These are phyloP conservation scores for Diadegma fenestrale DNA, from an alignment of 2,888 invertebrate genomes.

Conservation along the genomic window DNA sequence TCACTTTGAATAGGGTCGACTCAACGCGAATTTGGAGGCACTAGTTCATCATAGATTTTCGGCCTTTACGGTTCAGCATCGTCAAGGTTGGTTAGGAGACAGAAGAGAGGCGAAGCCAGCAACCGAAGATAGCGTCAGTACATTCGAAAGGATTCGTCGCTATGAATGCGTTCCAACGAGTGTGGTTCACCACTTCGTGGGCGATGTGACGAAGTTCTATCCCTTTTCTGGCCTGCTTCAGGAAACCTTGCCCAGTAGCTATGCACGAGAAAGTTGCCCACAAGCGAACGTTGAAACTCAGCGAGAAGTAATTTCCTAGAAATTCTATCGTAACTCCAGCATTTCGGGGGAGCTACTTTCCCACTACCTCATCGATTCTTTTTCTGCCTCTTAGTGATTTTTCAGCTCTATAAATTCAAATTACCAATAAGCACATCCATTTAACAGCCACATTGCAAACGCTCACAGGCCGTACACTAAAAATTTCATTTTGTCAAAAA, in stretches of 20 bases:
- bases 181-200: slow-evolving; percentile 63
- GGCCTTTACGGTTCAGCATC: slow-evolving; percentile 55
- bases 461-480: background rate
- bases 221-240: slow-evolving; percentile 5
- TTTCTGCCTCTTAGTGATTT: background rate
- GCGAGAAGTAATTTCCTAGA: slow-evolving; percentile 61
- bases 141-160: slow-evolving; percentile 57
- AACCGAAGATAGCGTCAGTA: slow-evolving; percentile 45
- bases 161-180: slow-evolving; percentile 67
- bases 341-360: slow-evolving; percentile 24
- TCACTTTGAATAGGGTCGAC: background rate
- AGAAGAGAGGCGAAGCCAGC: slow-evolving; percentile 43
- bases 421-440: background rate
- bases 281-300: slow-evolving; percentile 59
- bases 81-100: slow-evolving; percentile 27
- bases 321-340: slow-evolving; percentile 53
- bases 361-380: background rate
- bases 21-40: slow-evolving; percentile 23
- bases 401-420: background rate
- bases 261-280: slow-evolving; percentile 59
- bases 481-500: too few species aligned
- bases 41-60: slow-evolving; percentile 51
- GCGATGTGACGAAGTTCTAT: slow-evolving; percentile 66
- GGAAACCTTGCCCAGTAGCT: slow-evolving; percentile 43
- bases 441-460: background rate